Evolutionary conservation across 2,797 vertebrate genomes (phyloP).

Genomic region (Aeoliscus strigatus): DNA sequence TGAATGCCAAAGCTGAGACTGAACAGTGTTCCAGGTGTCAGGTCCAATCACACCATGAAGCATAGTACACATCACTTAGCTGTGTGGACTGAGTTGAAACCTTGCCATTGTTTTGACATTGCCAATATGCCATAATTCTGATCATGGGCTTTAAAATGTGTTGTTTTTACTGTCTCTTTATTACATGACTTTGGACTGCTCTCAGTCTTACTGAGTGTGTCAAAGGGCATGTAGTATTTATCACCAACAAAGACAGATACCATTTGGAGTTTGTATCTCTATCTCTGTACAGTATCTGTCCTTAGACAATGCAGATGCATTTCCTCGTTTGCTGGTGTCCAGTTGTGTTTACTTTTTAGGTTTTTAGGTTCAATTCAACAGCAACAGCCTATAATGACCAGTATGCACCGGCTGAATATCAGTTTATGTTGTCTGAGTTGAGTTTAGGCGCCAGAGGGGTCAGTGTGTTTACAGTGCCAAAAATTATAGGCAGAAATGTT

Average conservation of each 20-base stretch:
- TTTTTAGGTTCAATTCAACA: no score
- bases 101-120: background rate
- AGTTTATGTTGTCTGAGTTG: conserved; percentile 5
- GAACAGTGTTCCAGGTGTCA: conserved; percentile 28
- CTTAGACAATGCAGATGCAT: no score
- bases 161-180: no score
- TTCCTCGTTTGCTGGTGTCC: no score
- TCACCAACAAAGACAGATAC: no score
- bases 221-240: conserved; percentile 10
- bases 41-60: conserved; percentile 7
- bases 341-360: no score
- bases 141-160: background rate
- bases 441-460: conserved; percentile 5
- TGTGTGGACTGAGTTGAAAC: no score
- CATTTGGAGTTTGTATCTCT: no score
- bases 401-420: conserved; percentile 1
- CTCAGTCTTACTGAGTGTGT: conserved; percentile 5
- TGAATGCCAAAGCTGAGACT: conserved; percentile 22
- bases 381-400: background rate
- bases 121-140: background rate
- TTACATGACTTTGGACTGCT: conserved; percentile 11
- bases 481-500: conserved; percentile 14
- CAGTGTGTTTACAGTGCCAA: conserved; percentile 6
- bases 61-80: background rate
- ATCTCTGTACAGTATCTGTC: no score